Base-by-base conservation (phyloP, 1,140 invertebrate genomes). In the Drosophila repleta region DNA sequence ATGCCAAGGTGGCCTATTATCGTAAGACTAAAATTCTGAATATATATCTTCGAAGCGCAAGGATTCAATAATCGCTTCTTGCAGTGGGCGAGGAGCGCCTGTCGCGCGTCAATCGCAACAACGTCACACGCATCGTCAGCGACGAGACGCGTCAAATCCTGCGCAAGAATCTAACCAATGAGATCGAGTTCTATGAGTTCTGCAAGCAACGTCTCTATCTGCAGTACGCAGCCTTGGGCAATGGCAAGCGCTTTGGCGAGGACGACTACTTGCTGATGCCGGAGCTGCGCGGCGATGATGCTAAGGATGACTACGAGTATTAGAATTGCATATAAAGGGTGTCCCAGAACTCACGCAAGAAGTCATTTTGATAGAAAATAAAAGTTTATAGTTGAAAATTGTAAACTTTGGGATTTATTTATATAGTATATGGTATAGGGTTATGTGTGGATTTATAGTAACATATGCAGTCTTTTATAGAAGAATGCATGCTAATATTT, bases 1-100 rank as follows among this genome's bases (percentile, higher is more conserved):
- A 96, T 43, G 96, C 96, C 17, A 93, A 94, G 10, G 91, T 95
- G 71, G 93, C 96, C 56, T 97, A 97, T 90, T 96, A 95, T 93
- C 95, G 96, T 97, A 93, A 94, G n/a, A n/a, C n/a, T n/a, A n/a
- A n/a, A n/a, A n/a, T n/a, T n/a, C n/a, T n/a, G n/a, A n/a, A n/a
- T n/a, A n/a, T n/a, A n/a, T n/a, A n/a, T n/a, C n/a, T n/a, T n/a
- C n/a, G n/a, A n/a, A n/a, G n/a, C n/a, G n/a, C n/a, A n/a, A n/a
- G n/a, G n/a, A n/a, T n/a, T n/a, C n/a, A n/a, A n/a, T n/a, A n/a
- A n/a, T 41, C 15, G 37, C 57, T 43, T 63, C n/a, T 90, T 91
- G 24, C 79, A 91, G 90, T 91, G 71, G 82, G 77, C 11, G 57
- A 83, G 48, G 90, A 91, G 1, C 63, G 67, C 2, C 62, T 91